Base-by-base conservation (phyloP, 2,888 invertebrate genomes). In the Pherbina coryleti region DNA sequence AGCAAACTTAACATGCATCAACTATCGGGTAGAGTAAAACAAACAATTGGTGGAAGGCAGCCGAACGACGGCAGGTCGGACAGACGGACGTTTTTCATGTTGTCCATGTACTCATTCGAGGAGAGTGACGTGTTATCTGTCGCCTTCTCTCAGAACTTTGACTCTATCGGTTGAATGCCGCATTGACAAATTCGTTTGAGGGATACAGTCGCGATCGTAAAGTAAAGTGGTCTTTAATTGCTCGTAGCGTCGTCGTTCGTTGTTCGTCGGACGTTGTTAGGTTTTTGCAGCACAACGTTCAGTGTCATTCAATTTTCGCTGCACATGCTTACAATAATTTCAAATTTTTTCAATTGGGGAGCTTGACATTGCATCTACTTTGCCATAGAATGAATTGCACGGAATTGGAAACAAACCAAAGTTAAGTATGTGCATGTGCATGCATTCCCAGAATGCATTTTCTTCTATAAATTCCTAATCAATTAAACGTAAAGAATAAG, bases 51-150 rank as follows among this genome's bases (percentile, higher is more conserved):
- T 62, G 49, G 55, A 25, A n/a, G 69, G 69, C 49, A 60, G 31
- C 44, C 49, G 22, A 44, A 5, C 53, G 53, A 53, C 64, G 76
- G 14, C 60, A 74, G 77, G 79, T 81, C 34, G 74, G 64, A 77
- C 70, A 79, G 78, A 75, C 70, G 71, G 79, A 78, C 78, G 81
- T 74, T 71, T 80, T 85, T 87, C 87, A 86, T 84, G 87, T 87
- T 87, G 87, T 88, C 87, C 87, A 87, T 87, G 87, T 87, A 86
- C 87, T 86, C 87, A 87, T 87, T 87, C 84, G 86, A 88, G 87
- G 88, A 87, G 88, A 87, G 87, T 87, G 87, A 87, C 87, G 87
- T 88, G 87, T 87, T 87, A 88, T 87, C 87, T 87, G 88, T 87
- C 86, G 87, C 87, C 87, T 87, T 87, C 87, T 87, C 88, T 85